Base-by-base conservation (phyloP, 1,140 invertebrate genomes). In the Zaprionus lachaisei region DNA sequence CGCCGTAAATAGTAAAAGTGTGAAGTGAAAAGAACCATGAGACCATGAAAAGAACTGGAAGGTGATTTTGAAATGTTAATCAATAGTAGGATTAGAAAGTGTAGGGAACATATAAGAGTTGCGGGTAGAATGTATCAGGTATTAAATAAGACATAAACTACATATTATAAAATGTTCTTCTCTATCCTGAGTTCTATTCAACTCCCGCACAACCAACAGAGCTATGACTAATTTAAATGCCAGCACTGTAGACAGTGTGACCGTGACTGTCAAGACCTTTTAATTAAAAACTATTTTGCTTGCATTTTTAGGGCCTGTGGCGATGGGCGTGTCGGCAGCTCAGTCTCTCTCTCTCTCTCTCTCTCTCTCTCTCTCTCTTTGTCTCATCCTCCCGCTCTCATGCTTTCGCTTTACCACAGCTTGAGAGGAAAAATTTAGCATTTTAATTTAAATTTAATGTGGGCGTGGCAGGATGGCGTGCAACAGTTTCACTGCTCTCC, bases 281-380 rank as follows among this genome's bases (percentile, higher is more conserved):
- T 89, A 89, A 89, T 89, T 89, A 89, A 89, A 89, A 90, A 85
- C 85, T 89, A 89, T 89, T 89, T 90, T 90, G 85, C 84, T 90
- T 85, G 87, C 85, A 80, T 85, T 90, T 90, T 79, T 79, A 79
- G 65, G 67, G 67, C 77, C 77, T 80, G 79, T 31, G 77, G 84
- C 70, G 77, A 47, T 66, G 83, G 77, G 83, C 86, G 81, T 80
- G 57, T 68, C 38, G 65, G 51, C 28, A 51, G 15, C 57, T 54
- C 2, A 1, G 11, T 49, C 44, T 66, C 15, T 38, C 15, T 20
- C 24, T 31, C 17, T 34, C 15, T 20, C 20, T 55, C 11, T 26
- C 5, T 4, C 22, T 14, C 24, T 47, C 20, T 57, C 22, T 31
- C 6, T 28, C 51, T 56, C 38, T 58, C 24, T 68, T 20, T 58